A percentile compares a stretch with the other conserved stretches of the same genome.
These are phyloP conservation scores for Physeter macrocephalus DNA, from an alignment of 2,113 vertebrate genomes.

Conservation along the genomic window DNA sequence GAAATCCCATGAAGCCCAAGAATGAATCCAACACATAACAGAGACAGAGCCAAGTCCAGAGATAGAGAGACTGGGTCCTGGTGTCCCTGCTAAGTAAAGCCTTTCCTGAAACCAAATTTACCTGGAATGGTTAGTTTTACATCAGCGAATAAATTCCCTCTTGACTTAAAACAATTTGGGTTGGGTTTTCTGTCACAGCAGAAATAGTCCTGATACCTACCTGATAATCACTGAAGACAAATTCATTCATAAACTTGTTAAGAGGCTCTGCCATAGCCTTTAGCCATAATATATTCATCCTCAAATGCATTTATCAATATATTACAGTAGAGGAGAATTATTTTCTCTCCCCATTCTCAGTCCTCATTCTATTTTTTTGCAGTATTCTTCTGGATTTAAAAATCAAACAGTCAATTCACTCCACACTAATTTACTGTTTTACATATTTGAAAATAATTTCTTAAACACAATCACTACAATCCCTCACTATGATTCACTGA, in stretches of 20 bases:
- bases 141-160: neutral
- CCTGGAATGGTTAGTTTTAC: neutral
- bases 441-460: constrained; percentile 42
- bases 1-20: neutral
- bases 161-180: neutral
- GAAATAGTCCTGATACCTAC: neutral
- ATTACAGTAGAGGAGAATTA: neutral
- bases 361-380: neutral
- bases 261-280: neutral
- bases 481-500: constrained; percentile 34
- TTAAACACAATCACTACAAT: neutral
- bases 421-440: constrained; percentile 21
- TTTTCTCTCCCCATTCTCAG: neutral
- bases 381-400: constrained; percentile 27
- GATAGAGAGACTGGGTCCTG: neutral
- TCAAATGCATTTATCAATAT: neutral
- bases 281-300: neutral
- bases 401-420: neutral
- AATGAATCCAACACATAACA: neutral
- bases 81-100: neutral
- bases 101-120: neutral
- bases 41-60: neutral
- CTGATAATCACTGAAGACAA: constrained; percentile 7
- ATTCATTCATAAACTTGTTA: neutral
- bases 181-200: neutral